These are phyloP conservation scores for Pandion haliaetus DNA, from an alignment of 2,113 vertebrate species.

Conservation along the genomic window DNA sequence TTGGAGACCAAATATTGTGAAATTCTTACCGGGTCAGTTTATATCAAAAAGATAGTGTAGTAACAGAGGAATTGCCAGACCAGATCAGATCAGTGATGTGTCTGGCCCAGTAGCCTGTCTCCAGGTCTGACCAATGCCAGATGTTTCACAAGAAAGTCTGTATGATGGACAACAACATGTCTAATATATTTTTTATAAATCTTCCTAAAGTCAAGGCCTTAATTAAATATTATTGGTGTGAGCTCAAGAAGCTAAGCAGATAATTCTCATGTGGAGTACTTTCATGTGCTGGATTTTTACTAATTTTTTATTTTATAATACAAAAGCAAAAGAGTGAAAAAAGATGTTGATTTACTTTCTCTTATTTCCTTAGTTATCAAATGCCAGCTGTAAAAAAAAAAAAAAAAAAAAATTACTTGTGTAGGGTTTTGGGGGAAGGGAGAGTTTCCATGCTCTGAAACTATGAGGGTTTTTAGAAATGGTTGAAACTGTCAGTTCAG, in stretches of 20 bases:
- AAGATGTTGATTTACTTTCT: neutral
- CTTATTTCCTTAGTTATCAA: neutral
- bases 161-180: neutral
- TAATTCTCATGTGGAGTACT: neutral
- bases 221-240: neutral
- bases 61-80: neutral
- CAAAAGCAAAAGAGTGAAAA: neutral
- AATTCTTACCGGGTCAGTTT: neutral
- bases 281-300: neutral
- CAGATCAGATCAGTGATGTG: neutral
- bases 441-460: neutral
- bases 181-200: neutral
- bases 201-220: neutral
- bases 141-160: neutral
- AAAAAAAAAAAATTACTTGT: neutral
- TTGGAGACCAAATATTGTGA: constrained; percentile 36
- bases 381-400: neutral
- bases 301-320: neutral
- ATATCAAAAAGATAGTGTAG: neutral
- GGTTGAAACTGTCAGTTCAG: neutral
- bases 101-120: neutral
- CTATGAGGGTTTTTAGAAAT: neutral
- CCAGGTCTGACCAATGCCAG: neutral
- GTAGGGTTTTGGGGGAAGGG: rapidly evolving
- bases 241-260: neutral